A percentile compares a stretch with the other conserved stretches of the same genome.
These are phyloP conservation scores for Thinocorus orbignyianus DNA, from an alignment of 2,113 vertebrate genomes.

Conservation along the genomic window DNA sequence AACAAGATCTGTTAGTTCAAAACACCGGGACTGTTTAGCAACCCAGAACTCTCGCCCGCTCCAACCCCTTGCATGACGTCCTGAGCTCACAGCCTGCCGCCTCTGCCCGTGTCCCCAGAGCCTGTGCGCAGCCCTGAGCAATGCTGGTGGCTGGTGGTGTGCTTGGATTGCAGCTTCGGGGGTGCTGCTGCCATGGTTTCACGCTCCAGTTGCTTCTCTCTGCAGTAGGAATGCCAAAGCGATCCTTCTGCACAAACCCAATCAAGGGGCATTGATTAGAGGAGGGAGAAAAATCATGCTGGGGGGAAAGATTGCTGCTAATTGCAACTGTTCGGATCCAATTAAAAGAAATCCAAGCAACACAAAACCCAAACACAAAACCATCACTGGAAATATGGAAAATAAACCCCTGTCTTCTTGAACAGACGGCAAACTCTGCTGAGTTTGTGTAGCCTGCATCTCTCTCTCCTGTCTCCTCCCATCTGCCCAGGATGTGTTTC, in stretches of 20 bases:
- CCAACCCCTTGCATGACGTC: neutral
- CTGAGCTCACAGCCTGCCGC: neutral
- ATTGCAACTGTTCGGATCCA: neutral
- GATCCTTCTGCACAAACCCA: conserved; percentile 13
- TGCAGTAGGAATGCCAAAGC: neutral
- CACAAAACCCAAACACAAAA: neutral
- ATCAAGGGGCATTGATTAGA: rapidly evolving
- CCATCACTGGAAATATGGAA: neutral
- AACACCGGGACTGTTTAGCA: neutral
- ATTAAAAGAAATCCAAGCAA: neutral
- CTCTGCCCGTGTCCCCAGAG: neutral
- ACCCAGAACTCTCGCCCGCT: neutral
- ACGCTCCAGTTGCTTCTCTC: neutral
- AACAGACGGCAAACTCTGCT: neutral
- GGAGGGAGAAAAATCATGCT: neutral
- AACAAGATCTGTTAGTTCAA: neutral
- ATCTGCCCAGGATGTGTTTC: neutral
- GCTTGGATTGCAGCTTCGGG: neutral
- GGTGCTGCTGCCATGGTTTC: neutral
- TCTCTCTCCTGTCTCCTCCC: neutral
- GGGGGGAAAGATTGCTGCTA: neutral
- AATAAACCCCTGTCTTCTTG: neutral
- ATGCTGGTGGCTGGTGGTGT: neutral
- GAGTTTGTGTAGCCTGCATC: neutral
- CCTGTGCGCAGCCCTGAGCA: neutral